Base-by-base conservation (phyloP, 2,797 vertebrate genomes). In the Microctenopoma stevenorrisi region DNA sequence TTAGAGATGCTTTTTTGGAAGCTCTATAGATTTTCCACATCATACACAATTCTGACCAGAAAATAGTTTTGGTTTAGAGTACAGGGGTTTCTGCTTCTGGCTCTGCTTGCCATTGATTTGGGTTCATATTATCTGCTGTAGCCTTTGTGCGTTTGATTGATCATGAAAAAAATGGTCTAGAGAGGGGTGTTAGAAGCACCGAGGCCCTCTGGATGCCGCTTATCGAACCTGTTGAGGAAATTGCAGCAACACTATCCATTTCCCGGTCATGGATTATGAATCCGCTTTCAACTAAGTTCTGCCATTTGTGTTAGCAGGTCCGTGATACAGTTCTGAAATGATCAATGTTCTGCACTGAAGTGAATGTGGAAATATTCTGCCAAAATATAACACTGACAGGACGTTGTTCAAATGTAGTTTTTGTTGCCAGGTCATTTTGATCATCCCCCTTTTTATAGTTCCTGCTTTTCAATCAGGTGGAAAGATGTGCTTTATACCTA, bases 271-370 rank as follows among this genome's bases (percentile, higher is more conserved):
- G 55, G 65, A 73, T 85, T 70, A 72, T 38, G 7, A 75, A 47
- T n/a, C 16, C 9, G 4, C 50, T n/a, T 35, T 70, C 62, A 47
- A 38, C 50, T 26, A 12, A 9, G 55, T 49, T 46, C 58, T 57
- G 47, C 46, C 52, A 79, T 83, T 76, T 71, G 64, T 73, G 81
- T 66, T 64, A 59, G 37, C 66, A 74, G 75, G n/a, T 60, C 56
- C 47, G 54, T 65, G 74, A 78, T 66, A 33, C 59, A 44, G 44
- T 54, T 68, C 55, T 73, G 11, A 71, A 74, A 60, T 74, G 37
- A 74, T 75, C 54, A 55, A 56, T 59, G 64, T 63, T 77, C 30
- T 72, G 44, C 57, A 77, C 47, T 4, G 10, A 14, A 9, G 15
- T n/a, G 35, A 43, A 30, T 33, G 30, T 59, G 48, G 33, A 64